Evolutionary conservation across 2,888 invertebrate genomes (phyloP).

Genomic region (Crossocerus cetratus): DNA sequence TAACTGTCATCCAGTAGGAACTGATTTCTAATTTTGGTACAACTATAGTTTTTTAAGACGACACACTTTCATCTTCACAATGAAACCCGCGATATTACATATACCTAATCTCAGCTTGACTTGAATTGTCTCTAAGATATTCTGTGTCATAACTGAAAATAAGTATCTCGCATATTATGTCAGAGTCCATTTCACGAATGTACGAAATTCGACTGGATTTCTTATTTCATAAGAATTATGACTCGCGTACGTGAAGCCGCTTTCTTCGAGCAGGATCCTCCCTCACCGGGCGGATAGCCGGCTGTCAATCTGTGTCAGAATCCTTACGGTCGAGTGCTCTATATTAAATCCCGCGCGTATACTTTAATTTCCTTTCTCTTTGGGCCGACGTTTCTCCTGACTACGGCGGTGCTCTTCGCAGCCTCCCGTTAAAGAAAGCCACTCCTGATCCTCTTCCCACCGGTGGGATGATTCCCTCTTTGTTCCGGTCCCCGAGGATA

Average conservation of each 20-base stretch:
- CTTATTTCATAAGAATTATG: no score
- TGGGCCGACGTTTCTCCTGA: slow-evolving; percentile 19
- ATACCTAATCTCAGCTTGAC: slow-evolving; percentile 62
- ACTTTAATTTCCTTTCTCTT: slow-evolving; percentile 36
- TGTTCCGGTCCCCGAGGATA: slow-evolving; percentile 58
- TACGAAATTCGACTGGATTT: no score
- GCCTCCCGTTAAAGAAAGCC: no score
- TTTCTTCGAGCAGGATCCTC: no score
- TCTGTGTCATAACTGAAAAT: slow-evolving; percentile 37
- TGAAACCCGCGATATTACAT: slow-evolving; percentile 46
- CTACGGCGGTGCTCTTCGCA: slow-evolving; percentile 3
- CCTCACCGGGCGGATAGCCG: no score
- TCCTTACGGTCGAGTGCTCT: slow-evolving; percentile 6
- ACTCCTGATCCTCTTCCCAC: slow-evolving; percentile 38
- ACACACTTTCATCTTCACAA: slow-evolving; percentile 51
- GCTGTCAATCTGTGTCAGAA: slow-evolving; percentile 36
- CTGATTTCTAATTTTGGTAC: no score
- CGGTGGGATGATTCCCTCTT: slow-evolving; percentile 26
- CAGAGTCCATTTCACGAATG: slow-evolving; percentile 38
- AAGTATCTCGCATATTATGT: slow-evolving; percentile 33
- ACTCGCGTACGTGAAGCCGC: no score
- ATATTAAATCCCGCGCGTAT: slow-evolving; percentile 11
- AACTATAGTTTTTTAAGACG: no score
- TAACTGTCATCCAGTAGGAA: no score
- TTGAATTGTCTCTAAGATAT: slow-evolving; percentile 47